phyloP scores from a whole-genome alignment of 2,888 invertebrate species.

The Pristionchus maxplancki region DNA sequence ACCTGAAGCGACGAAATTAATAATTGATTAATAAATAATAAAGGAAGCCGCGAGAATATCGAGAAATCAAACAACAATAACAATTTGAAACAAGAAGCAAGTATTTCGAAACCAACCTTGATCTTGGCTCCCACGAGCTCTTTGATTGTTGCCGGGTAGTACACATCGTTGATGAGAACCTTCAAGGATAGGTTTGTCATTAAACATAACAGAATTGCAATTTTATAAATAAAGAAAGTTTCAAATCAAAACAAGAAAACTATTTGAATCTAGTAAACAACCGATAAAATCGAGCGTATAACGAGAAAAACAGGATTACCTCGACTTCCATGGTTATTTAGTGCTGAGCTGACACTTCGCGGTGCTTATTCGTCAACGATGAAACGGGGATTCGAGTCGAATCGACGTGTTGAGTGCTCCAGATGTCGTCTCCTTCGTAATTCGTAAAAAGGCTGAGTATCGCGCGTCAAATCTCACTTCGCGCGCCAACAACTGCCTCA shows the following conservation, averaged over 20 bases:
- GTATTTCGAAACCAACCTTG: conserved; percentile 12
- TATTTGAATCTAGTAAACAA: neutral
- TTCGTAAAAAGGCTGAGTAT: neutral
- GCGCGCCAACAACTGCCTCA: neutral
- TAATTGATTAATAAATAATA: neutral
- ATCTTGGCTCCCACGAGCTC: neutral
- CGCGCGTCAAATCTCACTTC: neutral
- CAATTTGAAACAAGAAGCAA: neutral
- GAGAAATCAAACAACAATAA: neutral
- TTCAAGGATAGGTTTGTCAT: neutral
- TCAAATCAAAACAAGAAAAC: neutral
- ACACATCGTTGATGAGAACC: conserved; percentile 48
- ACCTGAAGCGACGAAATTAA: neutral
- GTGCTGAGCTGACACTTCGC: neutral
- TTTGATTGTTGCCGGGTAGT: conserved; percentile 20
- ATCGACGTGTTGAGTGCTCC: conserved; percentile 1
- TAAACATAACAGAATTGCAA: neutral
- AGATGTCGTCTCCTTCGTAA: neutral
- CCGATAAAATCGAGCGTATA: neutral
- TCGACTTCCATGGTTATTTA: conserved; percentile 29
- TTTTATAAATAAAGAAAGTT: neutral
- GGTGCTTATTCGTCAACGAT: neutral
- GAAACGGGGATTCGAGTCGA: neutral
- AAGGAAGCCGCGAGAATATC: neutral
- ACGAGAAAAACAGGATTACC: neutral